Evolutionary conservation across 2,888 invertebrate genomes (phyloP).

Genomic region (Apotomis capreana): DNA sequence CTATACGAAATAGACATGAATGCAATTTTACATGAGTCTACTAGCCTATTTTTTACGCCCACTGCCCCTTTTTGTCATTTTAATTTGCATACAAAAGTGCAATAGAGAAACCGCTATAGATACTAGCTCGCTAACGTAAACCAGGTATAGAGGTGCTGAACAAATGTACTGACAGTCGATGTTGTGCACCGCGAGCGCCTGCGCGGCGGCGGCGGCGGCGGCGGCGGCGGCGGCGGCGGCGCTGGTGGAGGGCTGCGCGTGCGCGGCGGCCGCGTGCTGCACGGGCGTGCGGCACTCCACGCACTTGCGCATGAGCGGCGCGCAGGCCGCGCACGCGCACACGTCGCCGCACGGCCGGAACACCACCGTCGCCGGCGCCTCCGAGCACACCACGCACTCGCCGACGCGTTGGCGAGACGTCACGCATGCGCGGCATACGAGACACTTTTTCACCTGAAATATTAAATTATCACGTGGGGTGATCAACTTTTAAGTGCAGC

Average conservation of each 20-base stretch:
- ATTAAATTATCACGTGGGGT: no score
- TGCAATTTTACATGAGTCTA: no score
- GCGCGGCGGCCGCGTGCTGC: slow-evolving; percentile 41
- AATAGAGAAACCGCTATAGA: no score
- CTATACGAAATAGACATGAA: no score
- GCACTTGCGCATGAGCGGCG: slow-evolving; percentile 98
- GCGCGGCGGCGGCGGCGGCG: not conserved
- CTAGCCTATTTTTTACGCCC: no score
- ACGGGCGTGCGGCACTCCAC: slow-evolving; percentile 96
- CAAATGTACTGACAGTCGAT: slow-evolving; percentile 53
- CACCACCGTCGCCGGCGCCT: slow-evolving; percentile 94
- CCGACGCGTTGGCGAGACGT: slow-evolving; percentile 92
- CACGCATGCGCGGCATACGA: slow-evolving; percentile 95
- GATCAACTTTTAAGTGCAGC: no score
- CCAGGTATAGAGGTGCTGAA: not conserved
- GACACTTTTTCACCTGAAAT: slow-evolving; percentile 93
- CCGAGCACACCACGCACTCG: slow-evolving; percentile 98
- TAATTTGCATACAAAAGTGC: no score
- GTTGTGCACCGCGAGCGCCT: slow-evolving; percentile 43
- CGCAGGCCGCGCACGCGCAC: slow-evolving; percentile 93
- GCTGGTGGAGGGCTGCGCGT: slow-evolving; percentile 5
- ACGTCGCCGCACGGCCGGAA: slow-evolving; percentile 98
- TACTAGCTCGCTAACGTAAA: no score
- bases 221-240: slow-evolving; percentile 13
- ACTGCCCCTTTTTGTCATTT: no score